Evolutionary conservation across 2,113 vertebrate species (phyloP), one percentile per base, ranked within the genome.

Genomic region (Apteryx owenii): DNA sequence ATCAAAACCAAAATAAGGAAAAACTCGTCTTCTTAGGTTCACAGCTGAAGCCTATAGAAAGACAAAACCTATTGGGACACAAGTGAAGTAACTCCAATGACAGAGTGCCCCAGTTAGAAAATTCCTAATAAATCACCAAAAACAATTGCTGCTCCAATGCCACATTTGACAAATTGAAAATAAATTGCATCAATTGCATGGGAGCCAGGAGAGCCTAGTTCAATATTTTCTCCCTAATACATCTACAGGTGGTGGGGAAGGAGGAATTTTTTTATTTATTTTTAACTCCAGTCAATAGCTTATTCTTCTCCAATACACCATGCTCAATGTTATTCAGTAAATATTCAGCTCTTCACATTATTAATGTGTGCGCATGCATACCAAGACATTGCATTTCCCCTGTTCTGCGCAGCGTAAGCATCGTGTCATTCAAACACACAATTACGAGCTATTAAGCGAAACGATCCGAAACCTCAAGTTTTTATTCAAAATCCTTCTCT

Each of bases 101-200:
- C 98, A 98, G 98, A 98, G 96, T 97, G 97, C 92, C 93, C 98
- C 91, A 97, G 95, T 97, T 94, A 97, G 96, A 96, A 97, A 98
- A 97, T 97, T 98, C 98, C 96, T 98, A 98, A 98, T 99, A 98
- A 99, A 99, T 99, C 98, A 98, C 87, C 95, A 93, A 93, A 97
- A 97, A 96, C 98, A 98, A 98, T 93, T 76, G 95, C 96, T 73
- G 71, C 90, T 95, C 88, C 83, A 60, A 75, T 93, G 94, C 91
- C 96, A 96, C 54, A 10, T 93, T 96, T 98, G 98, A 98, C 97
- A 98, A 98, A 97, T 97, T 96, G 97, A 97, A 98, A 98, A 98
- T 97, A 98, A 98, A 99, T 98, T 95, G 97, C 87, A 92, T 95
- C 94, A 98, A 97, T 98, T 96, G 93, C 93, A 90, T 26, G 93